Base-by-base conservation (phyloP, 2,888 invertebrate genomes). In the Cataglyphis altisquamis region DNA sequence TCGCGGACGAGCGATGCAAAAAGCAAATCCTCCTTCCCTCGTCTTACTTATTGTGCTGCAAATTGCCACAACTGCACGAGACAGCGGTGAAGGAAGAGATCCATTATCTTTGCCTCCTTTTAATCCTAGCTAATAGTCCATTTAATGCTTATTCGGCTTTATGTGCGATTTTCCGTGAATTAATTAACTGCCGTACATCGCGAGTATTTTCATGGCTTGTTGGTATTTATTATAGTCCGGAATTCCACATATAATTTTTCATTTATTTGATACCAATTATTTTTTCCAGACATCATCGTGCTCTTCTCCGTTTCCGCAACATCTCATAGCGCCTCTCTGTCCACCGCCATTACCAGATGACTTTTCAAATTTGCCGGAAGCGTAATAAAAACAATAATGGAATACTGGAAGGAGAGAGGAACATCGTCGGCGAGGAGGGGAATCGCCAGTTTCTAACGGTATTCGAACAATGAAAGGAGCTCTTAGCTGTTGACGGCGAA, bases 391-490 rank as follows among this genome's bases (percentile, higher is more conserved):
- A 77, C 77, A 57, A 77, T 77, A 77, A 67, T 67, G 77, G 29
- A 67, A 77, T 21, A 57, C 29, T 41, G 41, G 41, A 29, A n/a
- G 5, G 18, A 52, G 66, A 10, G 41, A 68, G 29, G 66, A 77
- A 29, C 52, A 75, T 75, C 64, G 63, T 5, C 36, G 41, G 41
- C 60, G 21, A 57, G 67, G 57, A 57, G 67, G 57, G 32, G 67
- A 89, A 88, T 89, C 90, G 84, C 80, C 84, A 86, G 84, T 86
- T 87, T 86, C 86, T 89, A 89, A 88, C 87, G 86, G 86, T 67
- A 87, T 80, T 82, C 82, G 84, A 66, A 89, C 89, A 90, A 90
- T 90, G 84, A 81, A 77, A 36, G 60, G 55, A 66, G 29, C 62
- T 39, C 41, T 39, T 75, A 70, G 83, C 83, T 6, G 82, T 84